These are phyloP conservation scores for Perizoma affinitatum DNA, from an alignment of 2,888 invertebrate genomes.

Conservation along the genomic window DNA sequence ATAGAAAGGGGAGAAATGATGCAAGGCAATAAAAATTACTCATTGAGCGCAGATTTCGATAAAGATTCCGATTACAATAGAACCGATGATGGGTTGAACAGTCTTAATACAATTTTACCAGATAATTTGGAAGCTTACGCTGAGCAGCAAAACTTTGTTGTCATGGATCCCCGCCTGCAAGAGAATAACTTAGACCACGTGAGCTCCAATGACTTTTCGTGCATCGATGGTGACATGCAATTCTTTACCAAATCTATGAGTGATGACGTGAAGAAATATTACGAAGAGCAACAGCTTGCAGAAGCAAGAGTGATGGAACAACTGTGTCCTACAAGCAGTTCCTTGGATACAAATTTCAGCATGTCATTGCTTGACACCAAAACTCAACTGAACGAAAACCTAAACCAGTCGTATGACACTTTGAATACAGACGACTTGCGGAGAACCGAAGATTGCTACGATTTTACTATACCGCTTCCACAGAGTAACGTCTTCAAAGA, in stretches of 20 bases:
- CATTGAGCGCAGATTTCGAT: conserved; percentile 52
- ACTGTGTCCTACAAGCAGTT: conserved; percentile 68
- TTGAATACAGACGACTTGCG: conserved; percentile 68
- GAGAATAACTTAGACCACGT: conserved; percentile 63
- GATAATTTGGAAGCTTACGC: conserved; percentile 74
- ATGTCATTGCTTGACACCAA: conserved; percentile 73
- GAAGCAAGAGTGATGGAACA: conserved; percentile 71
- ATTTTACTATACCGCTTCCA: conserved; percentile 69
- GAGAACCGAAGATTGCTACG: conserved; percentile 72
- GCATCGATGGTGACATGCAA: conserved; percentile 78
- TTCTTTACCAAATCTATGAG: conserved; percentile 79
- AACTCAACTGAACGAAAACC: conserved; percentile 63
- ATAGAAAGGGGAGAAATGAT: conserved; percentile 77
- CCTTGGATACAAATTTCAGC: conserved; percentile 69
- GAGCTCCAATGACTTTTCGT: conserved; percentile 70
- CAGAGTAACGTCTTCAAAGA: conserved; percentile 71
- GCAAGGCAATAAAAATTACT: conserved; percentile 61
- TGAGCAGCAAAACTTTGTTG: conserved; percentile 75
- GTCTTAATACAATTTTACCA: conserved; percentile 70
- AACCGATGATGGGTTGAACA: conserved; percentile 70
- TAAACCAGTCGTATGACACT: conserved; percentile 63
- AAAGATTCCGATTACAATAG: conserved; percentile 62
- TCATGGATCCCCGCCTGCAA: conserved; percentile 65
- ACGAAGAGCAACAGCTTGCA: conserved; percentile 70
- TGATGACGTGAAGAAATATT: conserved; percentile 78